Evolutionary conservation across 2,113 vertebrate species (phyloP), one percentile per base, ranked within the genome.

Genomic region (Oriolus oriolus): DNA sequence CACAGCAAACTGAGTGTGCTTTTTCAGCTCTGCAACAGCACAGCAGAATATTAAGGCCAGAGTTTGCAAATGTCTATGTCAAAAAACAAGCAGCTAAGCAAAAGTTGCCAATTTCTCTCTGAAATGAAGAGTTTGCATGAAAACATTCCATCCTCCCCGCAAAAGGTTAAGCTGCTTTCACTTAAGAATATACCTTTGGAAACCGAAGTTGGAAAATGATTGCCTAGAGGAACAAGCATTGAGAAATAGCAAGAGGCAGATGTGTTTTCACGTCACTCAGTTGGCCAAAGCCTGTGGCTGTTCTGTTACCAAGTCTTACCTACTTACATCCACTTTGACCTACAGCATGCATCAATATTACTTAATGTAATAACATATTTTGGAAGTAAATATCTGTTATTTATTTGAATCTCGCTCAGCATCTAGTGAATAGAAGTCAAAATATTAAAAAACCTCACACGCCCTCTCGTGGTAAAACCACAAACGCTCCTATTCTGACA

Each of bases 381-480:
- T 93, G 73, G 73, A 86, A 79, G 44, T 15, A 66, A 88, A 70
- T 75, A 49, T 45, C n/a, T 63, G 6, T 53, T 89, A 63, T 73
- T 80, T 54, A 35, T 81, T 89, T 71, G 80, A 81, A 47, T 86
- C 42, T 71, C 60, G 11, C n/a, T 68, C 33, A 27, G 27, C 17
- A 6, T 47, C 76, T 41, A 33, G 24, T 52, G 69, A 86, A 56
- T 26, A n/a, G 68, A 71, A 81, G 47, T 87, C 37, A 87, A 79
- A 75, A 73, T 75, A 82, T 73, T 94, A 78, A 90, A 96, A 97
- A 90, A 87, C 64, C 75, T 95, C 87, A 97, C 49, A 85, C 93
- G 96, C 97, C 97, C 97, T 96, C 98, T 98, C 41, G 97, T 98
- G 97, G 97, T 80, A 63, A 59, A 82, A 87, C 13, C 56, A 63